Evolutionary conservation across 2,888 invertebrate species (phyloP).

Genomic region (Agrilus biguttatus): DNA sequence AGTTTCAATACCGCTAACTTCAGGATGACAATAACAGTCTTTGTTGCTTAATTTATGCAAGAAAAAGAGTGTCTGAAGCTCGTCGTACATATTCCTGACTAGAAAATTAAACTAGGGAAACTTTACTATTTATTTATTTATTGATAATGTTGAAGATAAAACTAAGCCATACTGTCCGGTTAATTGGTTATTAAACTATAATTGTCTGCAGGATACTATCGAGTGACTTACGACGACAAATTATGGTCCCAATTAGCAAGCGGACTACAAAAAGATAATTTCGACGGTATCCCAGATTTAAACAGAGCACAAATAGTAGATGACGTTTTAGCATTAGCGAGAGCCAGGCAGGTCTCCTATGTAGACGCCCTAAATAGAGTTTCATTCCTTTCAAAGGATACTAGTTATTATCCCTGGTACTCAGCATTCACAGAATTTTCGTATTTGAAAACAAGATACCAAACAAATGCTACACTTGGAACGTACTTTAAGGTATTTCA

Average conservation of each 20-base stretch:
- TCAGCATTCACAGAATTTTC: slow-evolving; percentile 39
- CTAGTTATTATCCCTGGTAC: slow-evolving; percentile 66
- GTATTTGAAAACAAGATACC: slow-evolving; percentile 21
- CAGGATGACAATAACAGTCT: too few relatives aligned
- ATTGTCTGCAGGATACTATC: slow-evolving; percentile 8
- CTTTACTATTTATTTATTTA: background rate
- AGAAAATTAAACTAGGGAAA: too few relatives aligned
- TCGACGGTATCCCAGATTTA: slow-evolving; percentile 40
- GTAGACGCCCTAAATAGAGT: slow-evolving; percentile 47
- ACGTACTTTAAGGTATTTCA: too few relatives aligned
- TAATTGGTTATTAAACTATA: too few relatives aligned
- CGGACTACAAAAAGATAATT: slow-evolving; percentile 30
- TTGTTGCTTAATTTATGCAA: too few relatives aligned
- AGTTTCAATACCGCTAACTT: too few relatives aligned
- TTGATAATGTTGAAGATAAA: too few relatives aligned
- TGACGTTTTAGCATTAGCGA: slow-evolving; percentile 63
- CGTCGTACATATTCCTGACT: background rate
- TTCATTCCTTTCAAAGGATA: slow-evolving; percentile 52
- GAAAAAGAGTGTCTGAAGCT: too few relatives aligned
- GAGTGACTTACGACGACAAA: slow-evolving; percentile 48
- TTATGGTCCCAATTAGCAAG: slow-evolving; percentile 39
- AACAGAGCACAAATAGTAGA: slow-evolving; percentile 69
- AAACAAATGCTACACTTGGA: too few relatives aligned
- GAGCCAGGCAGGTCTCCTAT: slow-evolving; percentile 45
- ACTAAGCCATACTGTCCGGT: too few relatives aligned